Base-by-base conservation (phyloP, 2,797 vertebrate species). In the Aeoliscus strigatus region DNA sequence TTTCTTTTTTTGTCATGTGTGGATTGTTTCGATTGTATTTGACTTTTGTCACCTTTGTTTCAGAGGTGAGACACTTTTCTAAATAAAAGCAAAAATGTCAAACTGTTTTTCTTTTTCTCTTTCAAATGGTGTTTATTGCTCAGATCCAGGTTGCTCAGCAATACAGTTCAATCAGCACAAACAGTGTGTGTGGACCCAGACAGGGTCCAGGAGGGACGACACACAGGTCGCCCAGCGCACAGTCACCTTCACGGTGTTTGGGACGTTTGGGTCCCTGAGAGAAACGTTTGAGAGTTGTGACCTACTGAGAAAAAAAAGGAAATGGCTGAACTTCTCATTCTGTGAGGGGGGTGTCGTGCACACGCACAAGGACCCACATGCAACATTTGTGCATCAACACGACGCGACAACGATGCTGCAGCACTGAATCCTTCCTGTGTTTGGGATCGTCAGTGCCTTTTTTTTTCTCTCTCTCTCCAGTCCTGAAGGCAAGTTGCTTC, bases 51-150 rank as follows among this genome's bases (percentile, higher is more conserved):
- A 39, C 16, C 37, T 40, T 46, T 23, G 28, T 50, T 31, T 43
- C 17, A 40, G 8, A 43, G 27, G 25, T 52, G 31, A 18, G 53
- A 46, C 18, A 21, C 18, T 21, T 21, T 21, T 25, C 8, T 25
- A 9, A 25, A 25, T 25, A 7, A 17, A 35, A 58, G n/a, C n/a
- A 34, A 43, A 56, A 61, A 60, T 13, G 9, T 6, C 4, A 5
- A 26, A 27, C 8, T 6, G 3, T 0, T 10, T 21, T 44, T 51
- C n/a, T n/a, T n/a, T n/a, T n/a, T n/a, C n/a, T 40, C 66, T 82
- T 79, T 79, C 76, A 81, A 83, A 83, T 84, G 72, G 70, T 86
- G 77, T 86, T 90, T 89, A 90, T 90, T 90, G 86, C 89, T 90
- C 84, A 83, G 84, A 85, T 89, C 85, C 86, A 86, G 84, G 83